phyloP scores from a whole-genome alignment of 1,140 invertebrate species.

The Zeugodacus cucurbitae region DNA sequence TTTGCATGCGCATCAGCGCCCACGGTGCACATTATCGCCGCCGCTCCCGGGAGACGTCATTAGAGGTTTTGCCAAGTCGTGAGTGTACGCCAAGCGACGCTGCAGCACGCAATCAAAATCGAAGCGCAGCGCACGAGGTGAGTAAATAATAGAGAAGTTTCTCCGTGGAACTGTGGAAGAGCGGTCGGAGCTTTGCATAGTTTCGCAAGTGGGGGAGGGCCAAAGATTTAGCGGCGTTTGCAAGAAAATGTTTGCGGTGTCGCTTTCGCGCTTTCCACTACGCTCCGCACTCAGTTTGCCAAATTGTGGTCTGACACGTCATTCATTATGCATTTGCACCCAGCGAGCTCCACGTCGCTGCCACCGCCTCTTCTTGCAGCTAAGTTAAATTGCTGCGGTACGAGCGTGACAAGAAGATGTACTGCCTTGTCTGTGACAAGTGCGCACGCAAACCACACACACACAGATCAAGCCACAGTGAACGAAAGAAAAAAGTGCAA shows the following conservation, averaged over 20 bases:
- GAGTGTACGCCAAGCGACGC: not conserved
- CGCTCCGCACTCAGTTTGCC: not conserved
- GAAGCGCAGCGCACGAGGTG: not conserved
- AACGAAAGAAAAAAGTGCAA: not conserved
- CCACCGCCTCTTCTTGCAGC: not conserved
- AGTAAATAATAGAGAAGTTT: not conserved
- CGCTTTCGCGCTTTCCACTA: not conserved
- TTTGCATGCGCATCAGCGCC: not conserved
- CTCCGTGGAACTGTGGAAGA: not conserved
- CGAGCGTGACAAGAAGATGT: constrained; percentile 16
- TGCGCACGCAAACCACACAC: not conserved
- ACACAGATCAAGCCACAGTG: not conserved
- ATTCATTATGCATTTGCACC: constrained; percentile 1
- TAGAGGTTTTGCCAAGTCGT: constrained; percentile 6
- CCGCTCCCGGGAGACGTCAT: not conserved
- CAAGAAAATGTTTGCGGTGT: constrained; percentile 1
- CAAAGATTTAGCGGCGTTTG: not conserved
- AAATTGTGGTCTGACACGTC: constrained; percentile 11
- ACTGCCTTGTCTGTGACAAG: not conserved
- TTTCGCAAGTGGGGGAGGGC: not conserved
- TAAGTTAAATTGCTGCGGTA: constrained; percentile 9
- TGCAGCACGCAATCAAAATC: constrained; percentile 20
- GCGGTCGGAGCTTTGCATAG: not conserved
- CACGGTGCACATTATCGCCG: not conserved
- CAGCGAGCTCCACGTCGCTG: not conserved